Evolutionary conservation across 2,888 invertebrate genomes (phyloP).

Genomic region (Smittia aterrima): DNA sequence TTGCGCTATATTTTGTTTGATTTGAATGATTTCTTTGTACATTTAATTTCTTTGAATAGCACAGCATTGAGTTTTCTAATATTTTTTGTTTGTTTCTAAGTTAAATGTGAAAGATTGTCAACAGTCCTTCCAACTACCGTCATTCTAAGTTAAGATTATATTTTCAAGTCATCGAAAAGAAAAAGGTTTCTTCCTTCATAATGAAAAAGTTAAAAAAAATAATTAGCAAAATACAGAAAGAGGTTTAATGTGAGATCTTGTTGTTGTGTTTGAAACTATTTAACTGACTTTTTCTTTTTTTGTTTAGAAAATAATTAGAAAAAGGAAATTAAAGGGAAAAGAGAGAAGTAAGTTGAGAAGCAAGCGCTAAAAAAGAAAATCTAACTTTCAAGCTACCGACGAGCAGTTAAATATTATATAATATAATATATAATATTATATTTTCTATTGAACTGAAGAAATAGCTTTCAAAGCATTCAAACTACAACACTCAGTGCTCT

Average conservation of each 20-base stretch:
- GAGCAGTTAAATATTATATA: no score
- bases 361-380: neutral
- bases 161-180: neutral
- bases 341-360: neutral
- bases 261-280: constrained; percentile 30
- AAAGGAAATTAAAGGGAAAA: constrained; percentile 3
- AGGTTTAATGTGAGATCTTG: constrained; percentile 30
- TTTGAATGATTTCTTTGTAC: neutral
- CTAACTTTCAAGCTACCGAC: no score
- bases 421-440: no score
- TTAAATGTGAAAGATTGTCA: neutral
- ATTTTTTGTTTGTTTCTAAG: neutral
- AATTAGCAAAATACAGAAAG: constrained; percentile 36
- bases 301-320: neutral
- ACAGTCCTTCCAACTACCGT: neutral
- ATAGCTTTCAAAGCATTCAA: no score
- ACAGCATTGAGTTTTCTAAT: constrained; percentile 37
- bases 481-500: neutral
- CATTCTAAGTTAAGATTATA: neutral
- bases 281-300: no score
- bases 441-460: no score
- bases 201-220: constrained; percentile 19
- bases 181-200: neutral
- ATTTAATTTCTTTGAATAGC: constrained; percentile 13
- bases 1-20: constrained; percentile 28